Evolutionary conservation across 2,113 vertebrate genomes (phyloP).

Genomic region (Ellobius talpinus): DNA sequence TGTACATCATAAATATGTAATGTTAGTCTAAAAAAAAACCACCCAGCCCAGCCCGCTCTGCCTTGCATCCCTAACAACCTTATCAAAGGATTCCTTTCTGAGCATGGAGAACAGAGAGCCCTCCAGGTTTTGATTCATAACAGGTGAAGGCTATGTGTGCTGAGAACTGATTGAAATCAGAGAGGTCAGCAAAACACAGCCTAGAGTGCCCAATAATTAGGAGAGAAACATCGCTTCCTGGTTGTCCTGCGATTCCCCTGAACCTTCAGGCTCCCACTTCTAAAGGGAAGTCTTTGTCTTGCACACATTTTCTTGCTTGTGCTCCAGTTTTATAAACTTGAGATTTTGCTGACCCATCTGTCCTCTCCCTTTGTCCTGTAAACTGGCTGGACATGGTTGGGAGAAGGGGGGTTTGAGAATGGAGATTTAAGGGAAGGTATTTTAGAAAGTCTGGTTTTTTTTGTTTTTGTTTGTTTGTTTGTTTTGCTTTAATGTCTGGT

Average conservation of each 20-base stretch:
- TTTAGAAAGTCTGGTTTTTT: neutral
- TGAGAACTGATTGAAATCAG: slow-evolving; percentile 87
- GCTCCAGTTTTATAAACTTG: slow-evolving; percentile 63
- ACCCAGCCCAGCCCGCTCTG: slow-evolving; percentile 74
- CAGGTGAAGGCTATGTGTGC: slow-evolving; percentile 86
- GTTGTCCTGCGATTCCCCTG: slow-evolving; percentile 75
- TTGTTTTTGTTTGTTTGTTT: neutral
- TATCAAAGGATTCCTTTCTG: slow-evolving; percentile 85
- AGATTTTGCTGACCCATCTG: slow-evolving; percentile 61
- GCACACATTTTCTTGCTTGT: slow-evolving; percentile 77
- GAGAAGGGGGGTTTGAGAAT: neutral
- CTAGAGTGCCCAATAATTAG: slow-evolving; percentile 86
- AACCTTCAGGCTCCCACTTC: slow-evolving; percentile 82
- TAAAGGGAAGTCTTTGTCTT: slow-evolving; percentile 84
- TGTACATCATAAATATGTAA: slow-evolving; percentile 83
- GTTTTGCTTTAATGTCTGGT: neutral
- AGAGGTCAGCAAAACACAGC: slow-evolving; percentile 87
- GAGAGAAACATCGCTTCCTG: slow-evolving; percentile 80
- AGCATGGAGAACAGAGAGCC: slow-evolving; percentile 86
- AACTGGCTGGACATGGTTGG: neutral
- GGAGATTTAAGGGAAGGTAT: neutral
- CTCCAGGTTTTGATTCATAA: slow-evolving; percentile 86
- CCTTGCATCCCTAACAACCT: slow-evolving; percentile 86
- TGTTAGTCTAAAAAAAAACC: slow-evolving; percentile 68
- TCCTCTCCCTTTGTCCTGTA: neutral